Percentiles rank a stretch among this genome's conserved stretches.
These are phyloP conservation scores for Acanthurus lineatus DNA, from an alignment of 2,797 vertebrate genomes.

Conservation along the genomic window DNA sequence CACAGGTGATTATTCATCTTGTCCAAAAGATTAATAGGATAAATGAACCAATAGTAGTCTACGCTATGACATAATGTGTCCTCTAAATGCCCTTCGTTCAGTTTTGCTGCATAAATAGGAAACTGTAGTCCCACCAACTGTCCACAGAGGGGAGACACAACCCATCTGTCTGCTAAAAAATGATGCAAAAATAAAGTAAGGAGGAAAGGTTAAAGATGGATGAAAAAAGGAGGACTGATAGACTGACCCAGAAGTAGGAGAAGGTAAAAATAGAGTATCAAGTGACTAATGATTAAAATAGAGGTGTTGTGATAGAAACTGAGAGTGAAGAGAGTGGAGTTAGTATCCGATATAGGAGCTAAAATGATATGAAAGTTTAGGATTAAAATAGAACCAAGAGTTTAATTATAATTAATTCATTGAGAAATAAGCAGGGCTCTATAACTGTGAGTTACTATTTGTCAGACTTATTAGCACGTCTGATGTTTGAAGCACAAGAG, in stretches of 20 bases:
- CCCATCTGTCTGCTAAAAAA: neutral
- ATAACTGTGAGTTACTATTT: neutral
- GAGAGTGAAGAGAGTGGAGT: neutral
- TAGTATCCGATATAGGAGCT: no score
- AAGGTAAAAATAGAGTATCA: neutral
- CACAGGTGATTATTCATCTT: constrained; percentile 52
- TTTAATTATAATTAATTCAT: no score
- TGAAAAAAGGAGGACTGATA: neutral
- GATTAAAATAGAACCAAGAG: no score
- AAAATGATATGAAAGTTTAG: no score
- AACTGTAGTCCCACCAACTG: constrained; percentile 7
- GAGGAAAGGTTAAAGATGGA: neutral
- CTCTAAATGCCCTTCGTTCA: constrained; percentile 75
- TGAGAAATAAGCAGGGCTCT: no score
- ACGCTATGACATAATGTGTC: constrained; percentile 62
- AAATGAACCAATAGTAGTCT: constrained; percentile 57
- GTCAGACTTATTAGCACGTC: neutral
- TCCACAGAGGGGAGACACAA: constrained; percentile 56
- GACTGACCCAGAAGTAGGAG: neutral
- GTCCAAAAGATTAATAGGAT: constrained; percentile 60
- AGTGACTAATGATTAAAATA: neutral
- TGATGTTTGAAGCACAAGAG: neutral
- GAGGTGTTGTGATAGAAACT: neutral
- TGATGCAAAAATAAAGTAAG: neutral
- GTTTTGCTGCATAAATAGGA: constrained; percentile 25